phyloP scores from a whole-genome alignment of 2,113 vertebrate genomes.

The Rhinogobius similis region DNA sequence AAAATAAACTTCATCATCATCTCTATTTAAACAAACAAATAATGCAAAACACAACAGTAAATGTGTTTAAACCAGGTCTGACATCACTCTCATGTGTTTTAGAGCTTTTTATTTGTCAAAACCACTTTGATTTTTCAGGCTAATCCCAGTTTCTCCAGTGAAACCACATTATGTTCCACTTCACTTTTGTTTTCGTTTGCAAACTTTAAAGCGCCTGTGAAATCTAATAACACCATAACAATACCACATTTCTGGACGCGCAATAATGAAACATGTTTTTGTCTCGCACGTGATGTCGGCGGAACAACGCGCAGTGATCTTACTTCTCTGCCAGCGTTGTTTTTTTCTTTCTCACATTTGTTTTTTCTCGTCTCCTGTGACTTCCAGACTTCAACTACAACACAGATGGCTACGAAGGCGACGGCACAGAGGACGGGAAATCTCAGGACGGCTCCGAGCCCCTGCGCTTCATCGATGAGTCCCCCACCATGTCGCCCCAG shows the following conservation, averaged over 20 bases:
- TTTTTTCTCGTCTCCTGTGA: constrained; percentile 10
- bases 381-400: constrained; percentile 95
- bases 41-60: too few relatives aligned
- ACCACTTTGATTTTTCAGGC: too few relatives aligned
- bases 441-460: constrained; percentile 93
- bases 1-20: too few relatives aligned
- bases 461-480: constrained; percentile 97
- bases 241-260: neutral
- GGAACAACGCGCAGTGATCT: neutral
- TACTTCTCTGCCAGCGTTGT: neutral
- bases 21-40: too few relatives aligned
- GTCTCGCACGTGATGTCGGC: neutral
- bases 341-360: neutral
- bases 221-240: neutral
- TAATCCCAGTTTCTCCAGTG: too few relatives aligned
- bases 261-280: neutral
- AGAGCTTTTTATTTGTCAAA: too few relatives aligned
- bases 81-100: too few relatives aligned
- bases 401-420: constrained; percentile 93
- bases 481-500: constrained; percentile 97
- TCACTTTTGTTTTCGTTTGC: too few relatives aligned
- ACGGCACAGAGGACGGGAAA: constrained; percentile 91
- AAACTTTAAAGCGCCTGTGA: too few relatives aligned
- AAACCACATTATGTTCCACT: too few relatives aligned
- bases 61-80: too few relatives aligned